These are phyloP conservation scores for Oceanodroma leucorhoa DNA, from an alignment of 2,797 vertebrate genomes.

Conservation along the genomic window DNA sequence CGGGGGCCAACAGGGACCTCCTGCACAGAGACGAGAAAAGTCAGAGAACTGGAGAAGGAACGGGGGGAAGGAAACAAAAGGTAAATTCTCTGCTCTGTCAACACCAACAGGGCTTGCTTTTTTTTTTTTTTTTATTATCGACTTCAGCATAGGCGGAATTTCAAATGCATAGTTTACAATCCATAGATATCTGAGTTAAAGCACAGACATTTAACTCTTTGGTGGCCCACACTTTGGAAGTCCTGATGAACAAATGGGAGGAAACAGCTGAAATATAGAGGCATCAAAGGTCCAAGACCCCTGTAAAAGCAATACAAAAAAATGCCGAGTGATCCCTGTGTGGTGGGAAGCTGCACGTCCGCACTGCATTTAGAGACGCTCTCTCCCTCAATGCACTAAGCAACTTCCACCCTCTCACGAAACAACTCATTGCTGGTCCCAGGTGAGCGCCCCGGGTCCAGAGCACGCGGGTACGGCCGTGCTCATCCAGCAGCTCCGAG, in stretches of 20 bases:
- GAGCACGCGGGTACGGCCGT: accelerated
- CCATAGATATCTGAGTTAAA: neutral
- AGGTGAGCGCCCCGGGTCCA: accelerated
- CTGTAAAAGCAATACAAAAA: neutral
- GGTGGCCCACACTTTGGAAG: neutral
- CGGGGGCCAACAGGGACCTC: accelerated
- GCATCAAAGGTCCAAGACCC: neutral
- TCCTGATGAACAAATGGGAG: neutral
- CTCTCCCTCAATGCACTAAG: neutral
- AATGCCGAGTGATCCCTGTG: accelerated
- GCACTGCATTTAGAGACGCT: neutral
- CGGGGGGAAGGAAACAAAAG: neutral
- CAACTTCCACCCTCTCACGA: neutral
- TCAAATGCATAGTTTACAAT: neutral
- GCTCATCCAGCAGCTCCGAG: neutral
- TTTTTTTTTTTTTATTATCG: neutral
- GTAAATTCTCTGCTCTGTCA: neutral
- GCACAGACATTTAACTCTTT: neutral
- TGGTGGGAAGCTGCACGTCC: accelerated
- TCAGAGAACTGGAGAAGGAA: neutral
- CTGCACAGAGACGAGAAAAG: accelerated
- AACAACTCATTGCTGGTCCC: neutral
- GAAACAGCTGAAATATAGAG: neutral
- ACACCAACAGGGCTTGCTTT: neutral
- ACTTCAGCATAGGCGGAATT: neutral